Evolutionary conservation across 2,797 vertebrate genomes (phyloP), one percentile per base, ranked within the genome.

Genomic region (Cossypha niveicapilla): DNA sequence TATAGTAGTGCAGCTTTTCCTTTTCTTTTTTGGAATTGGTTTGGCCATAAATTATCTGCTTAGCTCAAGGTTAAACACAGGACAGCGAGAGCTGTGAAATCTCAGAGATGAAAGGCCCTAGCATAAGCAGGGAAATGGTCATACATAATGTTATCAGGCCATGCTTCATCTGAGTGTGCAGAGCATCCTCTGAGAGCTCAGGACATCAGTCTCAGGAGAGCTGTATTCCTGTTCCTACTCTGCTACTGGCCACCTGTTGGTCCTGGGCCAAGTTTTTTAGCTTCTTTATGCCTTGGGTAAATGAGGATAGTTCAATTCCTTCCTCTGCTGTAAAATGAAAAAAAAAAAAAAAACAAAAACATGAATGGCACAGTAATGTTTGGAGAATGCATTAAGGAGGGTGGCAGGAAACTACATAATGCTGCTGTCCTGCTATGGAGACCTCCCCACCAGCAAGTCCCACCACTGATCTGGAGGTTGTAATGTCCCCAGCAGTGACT

Each of bases 51-150:
- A 93, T 85, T 83, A 89, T 74, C 76, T 73, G 60, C 61, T 79
- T 87, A 92, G 28, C 61, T 74, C 39, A 66, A 74, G 92, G 85
- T 96, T 96, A 93, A 95, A 88, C 41, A 44, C 47, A 25, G 83
- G 94, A 68, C 90, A 90, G 47, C 0, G 0, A 71, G 86, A 85
- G 53, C 63, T 86, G 66, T 87, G 74, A 93, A 84, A 47, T 61
- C 44, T 86, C 54, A 11, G 15, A 71, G 86, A 87, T 77, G 45
- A 92, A 91, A 90, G 32, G 21, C 44, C 53, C 8, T 41, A 85
- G n/a, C 4, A 0, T 34, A 80, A 82, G 39, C 2, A 66, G 80
- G 39, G 48, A 71, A 79, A 27, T 30, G 50, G 32, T 82, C 54
- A 7, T 67, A 51, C 57, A 5, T 48, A 54, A 47, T 4, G 1